Conservation (phyloP, 1,140 invertebrate species). For the Zaprionus vittiger region DNA sequence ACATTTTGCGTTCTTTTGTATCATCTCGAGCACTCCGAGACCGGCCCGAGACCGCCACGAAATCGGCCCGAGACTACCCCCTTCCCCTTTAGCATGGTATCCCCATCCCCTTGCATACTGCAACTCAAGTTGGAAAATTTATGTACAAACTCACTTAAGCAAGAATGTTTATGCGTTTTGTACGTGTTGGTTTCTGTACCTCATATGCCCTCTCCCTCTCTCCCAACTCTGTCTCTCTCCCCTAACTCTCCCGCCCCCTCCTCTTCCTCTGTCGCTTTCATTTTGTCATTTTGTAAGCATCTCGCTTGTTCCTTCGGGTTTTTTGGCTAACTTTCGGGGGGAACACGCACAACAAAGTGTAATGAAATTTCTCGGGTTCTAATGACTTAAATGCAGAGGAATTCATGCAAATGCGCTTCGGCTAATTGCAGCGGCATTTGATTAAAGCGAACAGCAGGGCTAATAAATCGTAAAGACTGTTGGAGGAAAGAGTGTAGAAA, state of each 20-base stretch:
- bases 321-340: constrained; percentile 36
- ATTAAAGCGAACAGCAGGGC: constrained; percentile 46
- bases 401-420: constrained; percentile 56
- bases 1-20: constrained; percentile 52
- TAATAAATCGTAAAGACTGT: constrained; percentile 13
- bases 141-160: constrained; percentile 81
- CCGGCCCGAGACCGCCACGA: neutral
- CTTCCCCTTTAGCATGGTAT: neutral
- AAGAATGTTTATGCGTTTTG: constrained; percentile 82
- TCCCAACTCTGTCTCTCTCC: constrained; percentile 41
- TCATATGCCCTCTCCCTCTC: constrained; percentile 51
- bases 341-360: constrained; percentile 56
- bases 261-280: constrained; percentile 16
- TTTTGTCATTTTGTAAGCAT: constrained; percentile 47
- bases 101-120: constrained; percentile 46
- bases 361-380: constrained; percentile 73
- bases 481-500: neutral
- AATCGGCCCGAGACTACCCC: neutral
- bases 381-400: constrained; percentile 77
- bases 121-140: constrained; percentile 74
- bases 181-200: constrained; percentile 75
- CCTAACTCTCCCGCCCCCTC: neutral
- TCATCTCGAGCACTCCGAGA: constrained; percentile 17
- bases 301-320: neutral
- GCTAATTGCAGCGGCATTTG: constrained; percentile 72